Evolutionary conservation across 2,888 invertebrate genomes (phyloP).

Genomic region (Panzeria rudis): DNA sequence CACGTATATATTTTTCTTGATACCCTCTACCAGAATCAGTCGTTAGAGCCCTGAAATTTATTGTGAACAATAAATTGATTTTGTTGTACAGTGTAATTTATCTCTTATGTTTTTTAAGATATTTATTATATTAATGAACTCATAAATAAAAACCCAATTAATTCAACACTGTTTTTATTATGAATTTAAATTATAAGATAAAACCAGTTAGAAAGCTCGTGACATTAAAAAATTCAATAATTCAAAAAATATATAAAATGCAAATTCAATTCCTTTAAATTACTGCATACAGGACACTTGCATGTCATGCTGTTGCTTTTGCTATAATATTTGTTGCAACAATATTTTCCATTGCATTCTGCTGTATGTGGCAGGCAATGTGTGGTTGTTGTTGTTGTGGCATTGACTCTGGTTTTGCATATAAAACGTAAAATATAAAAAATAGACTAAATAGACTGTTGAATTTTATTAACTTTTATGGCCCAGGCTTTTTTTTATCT

Average conservation of each 20-base stretch:
- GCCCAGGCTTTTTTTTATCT: constrained; percentile 21
- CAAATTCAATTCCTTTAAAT: background rate
- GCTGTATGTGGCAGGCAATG: constrained; percentile 25
- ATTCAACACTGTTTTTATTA: background rate
- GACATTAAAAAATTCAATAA: background rate
- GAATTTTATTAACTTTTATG: constrained; percentile 56
- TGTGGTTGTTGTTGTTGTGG: constrained; percentile 61
- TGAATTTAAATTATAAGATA: background rate
- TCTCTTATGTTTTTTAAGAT: too few species aligned
- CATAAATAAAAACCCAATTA: background rate
- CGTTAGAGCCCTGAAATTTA: too few species aligned
- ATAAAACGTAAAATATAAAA: constrained; percentile 29
- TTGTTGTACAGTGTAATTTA: too few species aligned
- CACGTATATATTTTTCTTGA: too few species aligned
- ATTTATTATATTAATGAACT: background rate
- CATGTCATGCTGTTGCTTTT: constrained; percentile 1
- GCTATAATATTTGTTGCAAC: background rate
- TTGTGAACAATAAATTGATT: too few species aligned
- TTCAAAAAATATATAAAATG: background rate
- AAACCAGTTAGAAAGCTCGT: background rate
- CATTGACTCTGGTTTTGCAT: constrained; percentile 58
- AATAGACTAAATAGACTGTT: constrained; percentile 23
- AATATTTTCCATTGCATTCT: constrained; percentile 7
- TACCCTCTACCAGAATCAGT: too few species aligned
- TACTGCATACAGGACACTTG: constrained; percentile 24